Evolutionary conservation across 1,140 invertebrate genomes (phyloP).

Genomic region (Drosophila repleta): DNA sequence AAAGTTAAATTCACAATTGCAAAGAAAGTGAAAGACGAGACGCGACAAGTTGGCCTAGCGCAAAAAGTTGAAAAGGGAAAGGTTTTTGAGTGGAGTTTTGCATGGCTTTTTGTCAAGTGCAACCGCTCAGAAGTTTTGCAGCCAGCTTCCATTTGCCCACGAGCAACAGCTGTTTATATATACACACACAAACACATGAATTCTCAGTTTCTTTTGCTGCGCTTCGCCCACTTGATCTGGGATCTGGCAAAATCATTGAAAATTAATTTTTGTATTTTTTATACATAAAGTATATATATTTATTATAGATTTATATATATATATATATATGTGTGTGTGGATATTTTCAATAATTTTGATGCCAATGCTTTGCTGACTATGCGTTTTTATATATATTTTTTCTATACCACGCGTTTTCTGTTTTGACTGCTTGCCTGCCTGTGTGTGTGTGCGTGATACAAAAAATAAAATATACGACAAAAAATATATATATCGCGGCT

Average conservation of each 20-base stretch:
- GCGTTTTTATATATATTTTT: slow-evolving; percentile 43
- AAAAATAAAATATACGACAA: slow-evolving; percentile 41
- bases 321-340: slow-evolving; percentile 6
- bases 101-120: slow-evolving; percentile 52
- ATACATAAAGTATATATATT: slow-evolving; percentile 13
- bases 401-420: slow-evolving; percentile 67
- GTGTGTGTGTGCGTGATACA: slow-evolving; percentile 32
- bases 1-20: slow-evolving; percentile 65
- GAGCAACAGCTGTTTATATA: slow-evolving; percentile 46
- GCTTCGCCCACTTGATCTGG: slow-evolving; percentile 40
- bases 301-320: neutral
- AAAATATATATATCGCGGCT: slow-evolving; percentile 30
- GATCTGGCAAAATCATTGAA: slow-evolving; percentile 63
- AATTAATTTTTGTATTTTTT: slow-evolving; percentile 22
- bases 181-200: neutral
- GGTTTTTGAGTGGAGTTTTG: slow-evolving; percentile 31
- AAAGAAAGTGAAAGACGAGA: slow-evolving; percentile 72
- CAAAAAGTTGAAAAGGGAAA: slow-evolving; percentile 60
- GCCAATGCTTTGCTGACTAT: slow-evolving; percentile 60
- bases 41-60: slow-evolving; percentile 25
- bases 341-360: slow-evolving; percentile 65
- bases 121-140: slow-evolving; percentile 34
- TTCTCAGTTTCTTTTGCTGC: slow-evolving; percentile 12
- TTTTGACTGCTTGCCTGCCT: slow-evolving; percentile 31
- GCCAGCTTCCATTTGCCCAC: slow-evolving; percentile 12